Evolutionary conservation across 2,113 vertebrate genomes (phyloP).

Genomic region (Laticauda colubrina): DNA sequence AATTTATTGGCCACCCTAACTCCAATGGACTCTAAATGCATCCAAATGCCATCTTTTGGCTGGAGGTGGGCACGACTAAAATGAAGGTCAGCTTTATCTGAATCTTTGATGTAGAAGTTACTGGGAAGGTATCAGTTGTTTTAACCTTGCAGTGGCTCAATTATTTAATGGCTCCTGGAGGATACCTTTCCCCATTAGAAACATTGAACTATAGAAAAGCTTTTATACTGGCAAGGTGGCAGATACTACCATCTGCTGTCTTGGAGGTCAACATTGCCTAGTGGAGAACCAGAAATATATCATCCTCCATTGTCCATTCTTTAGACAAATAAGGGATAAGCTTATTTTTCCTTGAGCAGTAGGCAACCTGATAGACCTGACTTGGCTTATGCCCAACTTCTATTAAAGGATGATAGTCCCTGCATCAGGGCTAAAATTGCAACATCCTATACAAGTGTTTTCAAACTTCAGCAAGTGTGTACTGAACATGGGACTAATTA

Average conservation of each 20-base stretch:
- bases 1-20: not conserved
- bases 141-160: not conserved
- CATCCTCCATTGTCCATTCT: not conserved
- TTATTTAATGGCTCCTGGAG: not conserved
- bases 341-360: not conserved
- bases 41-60: not conserved
- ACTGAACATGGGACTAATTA: not conserved
- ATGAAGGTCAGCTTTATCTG: not conserved
- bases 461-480: not conserved
- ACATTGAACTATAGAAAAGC: not conserved
- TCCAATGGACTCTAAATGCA: not conserved
- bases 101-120: no score
- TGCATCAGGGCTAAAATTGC: not conserved
- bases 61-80: not conserved
- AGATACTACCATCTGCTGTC: not conserved
- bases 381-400: not conserved
- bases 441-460: not conserved
- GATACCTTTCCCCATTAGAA: not conserved
- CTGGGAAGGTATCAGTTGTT: not conserved
- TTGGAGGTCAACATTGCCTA: not conserved
- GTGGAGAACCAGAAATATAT: not conserved
- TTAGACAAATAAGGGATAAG: not conserved
- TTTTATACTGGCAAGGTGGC: not conserved
- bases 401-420: not conserved
- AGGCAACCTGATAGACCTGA: not conserved